Conservation (phyloP, 2,888 invertebrate species). For the Epinotia bilunana region DNA sequence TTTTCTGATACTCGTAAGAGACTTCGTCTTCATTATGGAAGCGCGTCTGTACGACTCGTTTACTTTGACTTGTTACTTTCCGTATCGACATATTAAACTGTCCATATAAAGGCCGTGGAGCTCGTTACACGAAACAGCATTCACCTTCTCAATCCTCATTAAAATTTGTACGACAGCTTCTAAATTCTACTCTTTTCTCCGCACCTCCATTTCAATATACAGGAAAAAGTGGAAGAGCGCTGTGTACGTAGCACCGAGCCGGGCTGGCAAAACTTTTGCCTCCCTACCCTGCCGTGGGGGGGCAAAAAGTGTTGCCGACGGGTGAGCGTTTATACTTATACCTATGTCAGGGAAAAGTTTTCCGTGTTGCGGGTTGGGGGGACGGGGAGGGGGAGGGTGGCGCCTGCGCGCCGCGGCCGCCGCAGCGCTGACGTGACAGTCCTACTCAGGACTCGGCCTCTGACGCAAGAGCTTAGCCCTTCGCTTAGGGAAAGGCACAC, state of each 20-base stretch:
- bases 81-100: conserved; percentile 64
- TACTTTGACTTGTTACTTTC: conserved; percentile 54
- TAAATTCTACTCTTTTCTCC: conserved; percentile 84
- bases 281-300: conserved; percentile 71
- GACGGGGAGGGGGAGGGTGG: conserved; percentile 60
- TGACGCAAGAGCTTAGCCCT: conserved; percentile 58
- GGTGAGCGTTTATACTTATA: conserved; percentile 78
- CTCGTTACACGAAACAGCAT: conserved; percentile 70
- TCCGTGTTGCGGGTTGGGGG: conserved; percentile 82
- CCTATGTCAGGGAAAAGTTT: conserved; percentile 84
- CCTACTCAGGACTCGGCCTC: conserved; percentile 69
- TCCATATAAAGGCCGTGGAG: conserved; percentile 62
- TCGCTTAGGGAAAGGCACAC: conserved; percentile 30
- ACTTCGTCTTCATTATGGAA: conserved; percentile 49
- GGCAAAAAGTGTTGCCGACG: conserved; percentile 84
- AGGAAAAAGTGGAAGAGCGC: conserved; percentile 84
- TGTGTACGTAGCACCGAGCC: conserved; percentile 81
- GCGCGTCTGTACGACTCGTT: conserved; percentile 50
- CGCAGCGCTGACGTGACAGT: conserved; percentile 78
- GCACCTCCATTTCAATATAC: conserved; percentile 85
- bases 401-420: conserved; percentile 74
- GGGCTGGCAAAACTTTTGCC: conserved; percentile 82
- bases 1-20: conserved; percentile 19
- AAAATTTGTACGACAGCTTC: conserved; percentile 83
- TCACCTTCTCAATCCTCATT: conserved; percentile 82